Evolutionary conservation across 1,140 invertebrate species (phyloP).

Genomic region (Drosophila ohnishii): DNA sequence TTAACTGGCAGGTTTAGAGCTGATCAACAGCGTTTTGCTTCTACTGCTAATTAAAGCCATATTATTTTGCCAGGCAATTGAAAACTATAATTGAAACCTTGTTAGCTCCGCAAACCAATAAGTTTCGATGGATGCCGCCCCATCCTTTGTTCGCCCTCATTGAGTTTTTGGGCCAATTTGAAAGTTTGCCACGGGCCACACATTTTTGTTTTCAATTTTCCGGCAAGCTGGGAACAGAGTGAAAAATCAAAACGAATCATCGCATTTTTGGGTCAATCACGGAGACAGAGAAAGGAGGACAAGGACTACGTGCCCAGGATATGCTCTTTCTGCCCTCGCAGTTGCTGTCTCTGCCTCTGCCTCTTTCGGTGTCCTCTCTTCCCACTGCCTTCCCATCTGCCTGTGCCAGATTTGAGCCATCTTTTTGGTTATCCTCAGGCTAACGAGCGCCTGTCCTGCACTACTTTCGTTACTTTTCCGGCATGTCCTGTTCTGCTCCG

Average conservation of each 20-base stretch:
- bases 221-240: conserved; percentile 24
- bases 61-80: conserved; percentile 13
- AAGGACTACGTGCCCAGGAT: conserved; percentile 66
- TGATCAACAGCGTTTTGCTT: conserved; percentile 27
- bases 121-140: conserved; percentile 6
- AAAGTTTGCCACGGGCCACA: conserved; percentile 41
- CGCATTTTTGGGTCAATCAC: conserved; percentile 78
- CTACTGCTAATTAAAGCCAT: conserved; percentile 24
- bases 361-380: conserved; percentile 11
- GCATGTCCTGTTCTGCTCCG: conserved; percentile 65
- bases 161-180: conserved; percentile 47
- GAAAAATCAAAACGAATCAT: conserved; percentile 78
- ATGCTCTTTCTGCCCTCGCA: conserved; percentile 19
- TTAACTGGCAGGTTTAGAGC: conserved; percentile 56
- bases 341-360: background rate
- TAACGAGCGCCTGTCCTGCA: conserved; percentile 61
- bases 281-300: conserved; percentile 38
- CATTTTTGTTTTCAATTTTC: conserved; percentile 75
- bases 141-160: conserved; percentile 20
- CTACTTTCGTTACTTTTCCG: conserved; percentile 50
- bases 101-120: conserved; percentile 11
- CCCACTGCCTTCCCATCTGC: conserved; percentile 3
- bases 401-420: conserved; percentile 53
- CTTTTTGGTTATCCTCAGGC: conserved; percentile 36
- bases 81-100: conserved; percentile 8